Base-by-base conservation (phyloP, 2,113 vertebrate species). In the Canis aureus region DNA sequence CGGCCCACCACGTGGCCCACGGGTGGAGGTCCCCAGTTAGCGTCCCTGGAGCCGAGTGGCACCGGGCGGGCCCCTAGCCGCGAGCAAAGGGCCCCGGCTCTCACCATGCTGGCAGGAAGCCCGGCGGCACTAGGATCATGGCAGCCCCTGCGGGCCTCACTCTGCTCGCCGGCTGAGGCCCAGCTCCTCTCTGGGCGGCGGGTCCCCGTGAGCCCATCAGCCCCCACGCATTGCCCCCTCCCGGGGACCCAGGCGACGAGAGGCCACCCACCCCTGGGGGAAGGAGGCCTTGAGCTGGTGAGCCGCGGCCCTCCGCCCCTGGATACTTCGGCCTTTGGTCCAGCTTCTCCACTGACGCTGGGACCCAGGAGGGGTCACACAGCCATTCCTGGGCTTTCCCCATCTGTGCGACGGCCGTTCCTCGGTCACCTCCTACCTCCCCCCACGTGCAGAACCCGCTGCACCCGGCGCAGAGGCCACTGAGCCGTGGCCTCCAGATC, bases 101-200 rank as follows among this genome's bases (percentile, higher is more conserved):
- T 49, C 8, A 20, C 49, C 43, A 11, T 13, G 51, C 2, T 1
- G 4, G 62, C 5, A 59, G 74, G 74, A 43, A 32, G 71, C 22
- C 27, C 1, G 3, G 25, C 16, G 23, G 15, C 16, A 7, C 23
- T 5, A 27, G 49, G 64, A 27, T 20, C 0, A 0, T 4, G 13
- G 69, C 27, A 3, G 4, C n/a, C 35, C 27, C 59, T 20, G 11
- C 11, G 1, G 20, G 35, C n/a, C 38, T 13, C 1, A 0, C 9
- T 51, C 76, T 51, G 12, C 64, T 81, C 27, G 38, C 38, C 38
- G 35, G 51, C 66, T 51, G 71, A 38, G 38, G 49, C 35, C 15
- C 11, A 22, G 27, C 78, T 51, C 49, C 10, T 0, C 8, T 2
- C 51, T 25, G 69, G n/a, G 86, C 13, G 53, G 35, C 17, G 5